Conservation (phyloP, 1,140 invertebrate species). For the Leptinotarsa defecta region DNA sequence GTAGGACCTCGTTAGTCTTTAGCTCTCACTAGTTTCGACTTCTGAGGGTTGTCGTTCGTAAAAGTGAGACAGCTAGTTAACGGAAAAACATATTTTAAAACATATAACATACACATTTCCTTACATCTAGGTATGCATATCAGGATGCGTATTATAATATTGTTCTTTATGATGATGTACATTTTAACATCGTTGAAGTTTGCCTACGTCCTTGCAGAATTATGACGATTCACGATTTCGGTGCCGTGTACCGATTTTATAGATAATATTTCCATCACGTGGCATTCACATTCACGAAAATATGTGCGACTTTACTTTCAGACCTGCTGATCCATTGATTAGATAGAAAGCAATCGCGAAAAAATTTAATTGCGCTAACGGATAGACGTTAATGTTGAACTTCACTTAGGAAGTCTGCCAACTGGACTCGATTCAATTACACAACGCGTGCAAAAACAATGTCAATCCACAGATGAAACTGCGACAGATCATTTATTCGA, state of each 20-base stretch:
- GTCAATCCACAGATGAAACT: not conserved
- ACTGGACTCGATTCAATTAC: slow-evolving; percentile 15
- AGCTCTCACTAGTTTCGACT: no score
- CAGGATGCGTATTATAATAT: no score
- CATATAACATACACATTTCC: no score
- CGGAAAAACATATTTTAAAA: no score
- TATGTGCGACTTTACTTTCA: not conserved
- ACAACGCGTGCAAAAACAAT: not conserved
- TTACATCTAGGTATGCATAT: no score
- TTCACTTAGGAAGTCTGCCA: slow-evolving; percentile 11
- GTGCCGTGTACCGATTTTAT: not conserved
- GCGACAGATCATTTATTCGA: slow-evolving; percentile 1
- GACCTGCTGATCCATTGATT: not conserved
- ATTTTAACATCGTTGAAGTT: no score
- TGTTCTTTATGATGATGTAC: no score
- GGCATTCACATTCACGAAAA: not conserved
- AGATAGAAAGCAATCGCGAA: not conserved
- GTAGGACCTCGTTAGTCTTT: no score
- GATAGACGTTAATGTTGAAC: slow-evolving; percentile 15
- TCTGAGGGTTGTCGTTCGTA: no score
- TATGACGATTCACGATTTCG: no score
- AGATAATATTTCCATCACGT: not conserved
- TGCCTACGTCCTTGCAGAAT: no score
- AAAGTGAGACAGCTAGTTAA: no score
- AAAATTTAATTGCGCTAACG: slow-evolving; percentile 1